These are phyloP conservation scores for Acronicta alni DNA, from an alignment of 2,888 invertebrate species.

Conservation along the genomic window DNA sequence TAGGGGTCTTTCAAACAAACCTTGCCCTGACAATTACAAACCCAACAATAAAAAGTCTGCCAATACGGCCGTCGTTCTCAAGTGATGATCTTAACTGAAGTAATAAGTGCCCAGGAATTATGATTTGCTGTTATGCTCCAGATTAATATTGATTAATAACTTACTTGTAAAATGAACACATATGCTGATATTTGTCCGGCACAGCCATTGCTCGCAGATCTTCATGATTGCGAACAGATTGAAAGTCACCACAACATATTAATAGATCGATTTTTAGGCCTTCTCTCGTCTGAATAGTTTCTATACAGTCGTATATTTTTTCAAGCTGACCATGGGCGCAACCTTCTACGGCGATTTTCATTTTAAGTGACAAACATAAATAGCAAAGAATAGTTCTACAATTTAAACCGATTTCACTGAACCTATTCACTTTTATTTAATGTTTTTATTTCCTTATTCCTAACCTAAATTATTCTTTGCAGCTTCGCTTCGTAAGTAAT, in stretches of 20 bases:
- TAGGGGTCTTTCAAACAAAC: too few species aligned
- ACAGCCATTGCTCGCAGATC: slow-evolving; percentile 98
- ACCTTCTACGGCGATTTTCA: slow-evolving; percentile 98
- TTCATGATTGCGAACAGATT: slow-evolving; percentile 96
- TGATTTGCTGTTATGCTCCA: background rate
- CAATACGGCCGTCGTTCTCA: too few species aligned
- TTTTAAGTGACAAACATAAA: slow-evolving; percentile 67
- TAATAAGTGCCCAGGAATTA: too few species aligned
- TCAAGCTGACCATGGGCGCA: slow-evolving; percentile 99
- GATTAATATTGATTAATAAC: slow-evolving; percentile 20
- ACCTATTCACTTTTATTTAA: too few species aligned
- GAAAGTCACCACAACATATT: slow-evolving; percentile 99
- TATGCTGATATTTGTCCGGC: slow-evolving; percentile 96
- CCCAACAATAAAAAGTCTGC: too few species aligned
- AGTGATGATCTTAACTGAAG: too few species aligned
- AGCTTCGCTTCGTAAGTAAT: too few species aligned
- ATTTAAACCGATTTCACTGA: too few species aligned
- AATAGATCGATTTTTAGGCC: slow-evolving; percentile 96
- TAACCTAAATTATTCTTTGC: too few species aligned
- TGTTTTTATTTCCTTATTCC: too few species aligned
- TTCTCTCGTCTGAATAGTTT: slow-evolving; percentile 92
- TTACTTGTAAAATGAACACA: slow-evolving; percentile 87
- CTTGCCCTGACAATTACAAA: too few species aligned
- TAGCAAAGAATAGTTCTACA: background rate
- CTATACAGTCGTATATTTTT: slow-evolving; percentile 96